These are phyloP conservation scores for Paramormyrops hopkinsi DNA, from an alignment of 2,797 vertebrate genomes.

Conservation along the genomic window DNA sequence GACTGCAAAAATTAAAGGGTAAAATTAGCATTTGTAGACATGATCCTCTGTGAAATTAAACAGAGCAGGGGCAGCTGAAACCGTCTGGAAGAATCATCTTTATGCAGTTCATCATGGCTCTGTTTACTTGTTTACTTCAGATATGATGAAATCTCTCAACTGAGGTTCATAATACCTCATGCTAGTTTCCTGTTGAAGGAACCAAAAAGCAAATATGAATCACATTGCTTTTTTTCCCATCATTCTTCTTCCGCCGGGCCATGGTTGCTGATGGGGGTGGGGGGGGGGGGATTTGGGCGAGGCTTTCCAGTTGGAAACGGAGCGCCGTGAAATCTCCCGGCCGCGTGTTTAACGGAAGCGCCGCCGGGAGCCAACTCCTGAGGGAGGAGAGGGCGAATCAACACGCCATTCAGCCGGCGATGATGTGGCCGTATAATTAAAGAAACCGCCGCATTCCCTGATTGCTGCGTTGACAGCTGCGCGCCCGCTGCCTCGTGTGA, in stretches of 20 bases:
- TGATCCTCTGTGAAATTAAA: constrained; percentile 60
- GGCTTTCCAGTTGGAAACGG: not conserved
- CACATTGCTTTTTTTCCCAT: not conserved
- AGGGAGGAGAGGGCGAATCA: constrained; percentile 40
- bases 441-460: constrained; percentile 32
- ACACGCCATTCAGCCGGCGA: constrained; percentile 38
- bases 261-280: too few species aligned
- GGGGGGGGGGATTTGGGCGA: not conserved
- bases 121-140: constrained; percentile 50
- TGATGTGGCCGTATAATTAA: constrained; percentile 38
- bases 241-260: not conserved
- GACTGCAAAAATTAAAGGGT: constrained; percentile 59
- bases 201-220: constrained; percentile 8
- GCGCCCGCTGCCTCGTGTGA: not conserved
- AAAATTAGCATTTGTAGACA: constrained; percentile 63
- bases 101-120: constrained; percentile 31
- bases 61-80: constrained; percentile 40
- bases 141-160: constrained; percentile 47
- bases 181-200: not conserved
- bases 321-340: constrained; percentile 6
- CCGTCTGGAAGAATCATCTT: constrained; percentile 35
- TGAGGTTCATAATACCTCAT: constrained; percentile 29
- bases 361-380: constrained; percentile 22
- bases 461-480: constrained; percentile 31
- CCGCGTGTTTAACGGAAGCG: constrained; percentile 20